Evolutionary conservation across 1,140 invertebrate genomes (phyloP).

Genomic region (Dysdera silvatica): DNA sequence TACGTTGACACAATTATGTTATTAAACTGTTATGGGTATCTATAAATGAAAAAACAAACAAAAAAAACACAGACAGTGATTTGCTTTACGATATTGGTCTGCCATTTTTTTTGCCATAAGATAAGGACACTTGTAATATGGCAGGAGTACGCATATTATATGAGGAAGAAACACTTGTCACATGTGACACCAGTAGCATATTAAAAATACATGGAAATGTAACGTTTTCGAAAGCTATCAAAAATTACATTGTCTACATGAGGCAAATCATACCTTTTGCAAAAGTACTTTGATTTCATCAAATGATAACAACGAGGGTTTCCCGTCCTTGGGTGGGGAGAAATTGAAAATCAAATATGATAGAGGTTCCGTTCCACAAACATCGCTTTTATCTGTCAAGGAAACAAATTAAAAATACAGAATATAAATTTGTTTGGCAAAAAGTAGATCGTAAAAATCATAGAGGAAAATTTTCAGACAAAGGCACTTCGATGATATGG

Average conservation of each 20-base stretch:
- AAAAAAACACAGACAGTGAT: too few relatives aligned
- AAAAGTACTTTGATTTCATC: conserved; percentile 68
- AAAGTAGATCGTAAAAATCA: background rate
- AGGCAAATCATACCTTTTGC: conserved; percentile 56
- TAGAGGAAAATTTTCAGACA: conserved; percentile 15
- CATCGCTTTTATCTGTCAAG: conserved; percentile 53
- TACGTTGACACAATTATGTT: too few relatives aligned
- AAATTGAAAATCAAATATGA: conserved; percentile 77
- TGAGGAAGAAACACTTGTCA: background rate
- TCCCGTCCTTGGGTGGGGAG: conserved; percentile 50
- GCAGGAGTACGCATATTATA: background rate
- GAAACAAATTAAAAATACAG: conserved; percentile 32
- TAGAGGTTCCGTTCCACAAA: conserved; percentile 56
- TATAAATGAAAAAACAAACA: too few relatives aligned
- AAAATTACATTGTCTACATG: too few relatives aligned
- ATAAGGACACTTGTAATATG: too few relatives aligned
- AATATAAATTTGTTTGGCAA: conserved; percentile 4
- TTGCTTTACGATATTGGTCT: too few relatives aligned
- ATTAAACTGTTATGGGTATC: too few relatives aligned
- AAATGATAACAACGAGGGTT: conserved; percentile 63
- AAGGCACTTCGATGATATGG: too few relatives aligned
- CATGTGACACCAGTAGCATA: background rate
- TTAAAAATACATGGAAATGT: background rate
- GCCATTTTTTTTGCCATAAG: conserved; percentile 3
- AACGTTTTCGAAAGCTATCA: background rate